phyloP scores from a whole-genome alignment of 2,888 invertebrate genomes.

The Tetragonisca angustula region DNA sequence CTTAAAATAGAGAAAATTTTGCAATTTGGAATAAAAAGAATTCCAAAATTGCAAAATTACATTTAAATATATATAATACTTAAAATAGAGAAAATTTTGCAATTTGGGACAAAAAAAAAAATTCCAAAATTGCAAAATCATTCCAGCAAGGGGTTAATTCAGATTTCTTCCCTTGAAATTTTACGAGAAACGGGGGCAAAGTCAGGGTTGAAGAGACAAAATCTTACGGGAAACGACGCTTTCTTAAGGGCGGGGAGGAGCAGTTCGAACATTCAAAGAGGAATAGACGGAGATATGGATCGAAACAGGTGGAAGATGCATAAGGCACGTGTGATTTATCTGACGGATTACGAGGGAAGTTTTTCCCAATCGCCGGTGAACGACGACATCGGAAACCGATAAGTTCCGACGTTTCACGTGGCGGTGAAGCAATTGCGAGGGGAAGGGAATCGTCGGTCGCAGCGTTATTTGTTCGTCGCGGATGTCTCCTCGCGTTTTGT shows the following conservation, averaged over 20 bases:
- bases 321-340: conserved; percentile 75
- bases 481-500: conserved; percentile 21
- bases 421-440: conserved; percentile 36
- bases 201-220: neutral
- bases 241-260: neutral
- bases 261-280: conserved; percentile 18
- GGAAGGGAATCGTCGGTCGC: conserved; percentile 53
- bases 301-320: conserved; percentile 33
- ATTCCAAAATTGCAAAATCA: no score
- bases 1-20: no score
- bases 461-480: conserved; percentile 57
- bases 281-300: conserved; percentile 42
- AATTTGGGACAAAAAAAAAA: no score
- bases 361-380: conserved; percentile 76
- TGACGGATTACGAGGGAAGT: conserved; percentile 79
- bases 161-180: no score
- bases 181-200: neutral
- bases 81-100: no score
- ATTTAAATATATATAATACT: no score
- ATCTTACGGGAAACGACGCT: neutral
- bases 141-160: no score
- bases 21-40: no score
- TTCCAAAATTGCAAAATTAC: no score
- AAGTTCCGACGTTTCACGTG: conserved; percentile 64
- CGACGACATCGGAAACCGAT: conserved; percentile 78